Percentiles rank a stretch among this genome's conserved stretches.
phyloP scores from a whole-genome alignment of 2,888 invertebrate species.

The Agonopterix alstromeriana region DNA sequence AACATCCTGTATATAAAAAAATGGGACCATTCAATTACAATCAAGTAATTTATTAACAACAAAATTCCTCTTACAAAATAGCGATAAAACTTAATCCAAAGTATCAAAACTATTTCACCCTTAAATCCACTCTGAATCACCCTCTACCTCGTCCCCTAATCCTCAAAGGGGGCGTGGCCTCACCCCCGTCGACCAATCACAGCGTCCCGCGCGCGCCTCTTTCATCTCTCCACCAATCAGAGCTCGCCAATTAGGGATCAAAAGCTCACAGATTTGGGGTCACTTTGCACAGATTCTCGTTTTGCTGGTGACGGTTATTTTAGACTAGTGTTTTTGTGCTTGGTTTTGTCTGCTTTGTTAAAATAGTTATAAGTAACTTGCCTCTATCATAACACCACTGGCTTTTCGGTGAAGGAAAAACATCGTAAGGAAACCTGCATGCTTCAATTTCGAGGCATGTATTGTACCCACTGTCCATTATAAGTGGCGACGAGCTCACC shows the following conservation, averaged over 20 bases:
- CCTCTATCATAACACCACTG: no score
- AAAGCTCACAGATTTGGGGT: constrained; percentile 63
- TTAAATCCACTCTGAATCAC: constrained; percentile 20
- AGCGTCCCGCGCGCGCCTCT: constrained; percentile 29
- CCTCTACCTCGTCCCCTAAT: constrained; percentile 46
- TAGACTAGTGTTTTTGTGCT: constrained; percentile 1
- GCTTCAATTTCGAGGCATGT: no score
- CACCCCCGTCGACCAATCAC: constrained; percentile 34
- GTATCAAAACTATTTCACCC: constrained; percentile 33
- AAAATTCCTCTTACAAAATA: neutral
- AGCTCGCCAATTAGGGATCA: constrained; percentile 56
- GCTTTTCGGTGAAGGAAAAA: no score
- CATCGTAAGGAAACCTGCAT: no score
- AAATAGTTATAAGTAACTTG: neutral
- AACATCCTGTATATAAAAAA: no score
- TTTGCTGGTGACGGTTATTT: constrained; percentile 26
- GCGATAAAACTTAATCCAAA: constrained; percentile 19
- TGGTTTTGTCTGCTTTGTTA: neutral
- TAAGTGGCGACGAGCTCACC: no score
- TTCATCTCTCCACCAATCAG: constrained; percentile 39
- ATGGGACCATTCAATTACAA: no score
- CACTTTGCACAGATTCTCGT: constrained; percentile 51
- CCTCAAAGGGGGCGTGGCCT: constrained; percentile 36
- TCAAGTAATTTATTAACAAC: no score
- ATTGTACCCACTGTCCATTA: no score